phyloP scores from a whole-genome alignment of 2,797 vertebrate genomes.

The Bradypus variegatus region DNA sequence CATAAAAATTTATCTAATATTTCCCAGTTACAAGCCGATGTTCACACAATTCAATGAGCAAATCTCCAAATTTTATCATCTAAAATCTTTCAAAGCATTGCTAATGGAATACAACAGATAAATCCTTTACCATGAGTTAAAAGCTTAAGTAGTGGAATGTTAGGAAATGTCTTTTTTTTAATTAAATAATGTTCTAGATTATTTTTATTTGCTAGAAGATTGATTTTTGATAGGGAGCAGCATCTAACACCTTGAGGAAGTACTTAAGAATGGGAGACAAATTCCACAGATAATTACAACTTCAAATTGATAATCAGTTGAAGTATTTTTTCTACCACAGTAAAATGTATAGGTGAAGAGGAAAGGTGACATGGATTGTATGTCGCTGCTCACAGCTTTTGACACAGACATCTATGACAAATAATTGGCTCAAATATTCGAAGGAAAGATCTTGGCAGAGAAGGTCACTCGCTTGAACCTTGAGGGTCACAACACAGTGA shows the following conservation, averaged over 20 bases:
- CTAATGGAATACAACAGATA: too few species aligned
- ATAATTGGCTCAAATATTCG: constrained; percentile 16
- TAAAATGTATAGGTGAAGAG: constrained; percentile 6
- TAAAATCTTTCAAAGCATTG: too few species aligned
- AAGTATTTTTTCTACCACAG: constrained; percentile 63
- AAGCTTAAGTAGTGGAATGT: too few species aligned
- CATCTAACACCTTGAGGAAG: constrained; percentile 53
- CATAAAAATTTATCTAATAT: too few species aligned
- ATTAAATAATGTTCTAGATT: constrained; percentile 71
- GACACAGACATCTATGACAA: constrained; percentile 51
- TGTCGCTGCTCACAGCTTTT: constrained; percentile 10
- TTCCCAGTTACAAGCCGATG: too few species aligned
- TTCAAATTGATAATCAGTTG: constrained; percentile 49
- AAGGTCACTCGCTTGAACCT: constrained; percentile 25
- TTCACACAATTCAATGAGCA: too few species aligned
- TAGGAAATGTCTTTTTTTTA: constrained; percentile 21
- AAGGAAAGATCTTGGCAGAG: constrained; percentile 43
- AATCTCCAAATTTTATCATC: too few species aligned
- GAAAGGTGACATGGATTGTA: constrained; percentile 35
- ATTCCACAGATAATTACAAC: constrained; percentile 41
- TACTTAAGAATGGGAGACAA: constrained; percentile 44
- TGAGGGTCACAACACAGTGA: constrained; percentile 81
- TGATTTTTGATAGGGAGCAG: constrained; percentile 59
- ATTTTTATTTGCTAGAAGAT: constrained; percentile 46
- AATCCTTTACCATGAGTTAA: too few species aligned